A percentile compares a stretch with the other conserved stretches of the same genome.
Evolutionary conservation across 2,888 invertebrate genomes (phyloP).

Genomic region (Acleris literana): DNA sequence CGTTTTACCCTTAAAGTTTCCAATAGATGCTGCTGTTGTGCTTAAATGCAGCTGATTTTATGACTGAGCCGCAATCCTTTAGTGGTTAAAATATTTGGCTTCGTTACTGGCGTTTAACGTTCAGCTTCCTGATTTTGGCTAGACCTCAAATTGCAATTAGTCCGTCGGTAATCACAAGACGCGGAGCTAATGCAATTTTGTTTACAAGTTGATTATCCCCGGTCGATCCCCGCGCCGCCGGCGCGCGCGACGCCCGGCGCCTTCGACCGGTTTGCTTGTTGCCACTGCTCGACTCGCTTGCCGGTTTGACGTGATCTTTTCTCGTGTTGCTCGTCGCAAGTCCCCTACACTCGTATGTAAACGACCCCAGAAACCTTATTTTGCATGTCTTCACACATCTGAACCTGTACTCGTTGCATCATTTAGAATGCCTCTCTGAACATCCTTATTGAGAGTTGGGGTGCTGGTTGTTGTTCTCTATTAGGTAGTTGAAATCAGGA

Average conservation of each 20-base stretch:
- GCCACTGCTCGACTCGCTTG: slow-evolving; percentile 72
- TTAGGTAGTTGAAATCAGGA: too few relatives aligned
- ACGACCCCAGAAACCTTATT: slow-evolving; percentile 69
- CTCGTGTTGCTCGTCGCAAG: slow-evolving; percentile 71
- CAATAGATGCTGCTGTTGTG: slow-evolving; percentile 46
- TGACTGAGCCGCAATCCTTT: not conserved
- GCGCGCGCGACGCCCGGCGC: slow-evolving; percentile 66
- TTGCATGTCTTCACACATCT: slow-evolving; percentile 30
- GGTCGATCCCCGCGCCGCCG: slow-evolving; percentile 48
- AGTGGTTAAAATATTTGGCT: too few relatives aligned
- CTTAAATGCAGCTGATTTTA: not conserved
- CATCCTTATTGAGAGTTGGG: slow-evolving; percentile 6
- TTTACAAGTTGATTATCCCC: slow-evolving; percentile 79
- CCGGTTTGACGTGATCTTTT: slow-evolving; percentile 81
- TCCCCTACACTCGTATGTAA: slow-evolving; percentile 74
- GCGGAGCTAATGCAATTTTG: slow-evolving; percentile 73
- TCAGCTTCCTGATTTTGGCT: slow-evolving; percentile 41
- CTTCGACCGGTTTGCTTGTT: slow-evolving; percentile 78
- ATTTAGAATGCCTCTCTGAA: slow-evolving; percentile 12
- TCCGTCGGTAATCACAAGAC: slow-evolving; percentile 51
- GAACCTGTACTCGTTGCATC: slow-evolving; percentile 31
- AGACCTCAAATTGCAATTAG: slow-evolving; percentile 43
- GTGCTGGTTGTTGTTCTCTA: too few relatives aligned
- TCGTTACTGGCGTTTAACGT: slow-evolving; percentile 22
- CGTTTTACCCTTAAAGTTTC: slow-evolving; percentile 67